These are phyloP conservation scores for Sinocyclocheilus rhinocerous DNA, from an alignment of 2,113 vertebrate species.

Conservation along the genomic window DNA sequence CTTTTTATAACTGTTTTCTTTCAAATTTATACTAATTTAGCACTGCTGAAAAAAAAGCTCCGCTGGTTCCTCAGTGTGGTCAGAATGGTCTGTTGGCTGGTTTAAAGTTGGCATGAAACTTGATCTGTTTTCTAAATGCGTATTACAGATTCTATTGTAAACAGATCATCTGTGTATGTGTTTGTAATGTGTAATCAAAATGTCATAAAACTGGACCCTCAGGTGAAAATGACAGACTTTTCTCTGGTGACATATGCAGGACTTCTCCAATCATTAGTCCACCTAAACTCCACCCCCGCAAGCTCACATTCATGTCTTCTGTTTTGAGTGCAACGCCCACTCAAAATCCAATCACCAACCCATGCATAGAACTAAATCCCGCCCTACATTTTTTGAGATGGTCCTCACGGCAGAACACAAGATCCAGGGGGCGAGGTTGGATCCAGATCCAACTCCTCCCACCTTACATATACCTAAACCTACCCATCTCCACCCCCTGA, in stretches of 20 bases:
- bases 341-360: not conserved
- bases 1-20: not conserved
- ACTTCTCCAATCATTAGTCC: not conserved
- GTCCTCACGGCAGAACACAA: no score
- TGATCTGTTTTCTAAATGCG: not conserved
- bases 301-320: not conserved
- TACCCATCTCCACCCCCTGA: no score
- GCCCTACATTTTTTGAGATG: not conserved
- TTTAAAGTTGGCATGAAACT: not conserved
- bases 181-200: not conserved
- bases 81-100: not conserved
- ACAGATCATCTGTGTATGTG: not conserved
- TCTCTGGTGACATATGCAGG: not conserved
- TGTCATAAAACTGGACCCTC: not conserved
- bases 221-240: not conserved
- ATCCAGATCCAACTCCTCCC: no score
- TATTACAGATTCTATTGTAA: not conserved
- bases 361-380: not conserved
- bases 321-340: not conserved
- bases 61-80: not conserved
- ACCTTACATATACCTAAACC: no score
- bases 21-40: not conserved
- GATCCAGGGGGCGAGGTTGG: no score
- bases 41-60: not conserved
- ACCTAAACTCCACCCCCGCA: not conserved